Percentiles rank a stretch among this genome's conserved stretches.
phyloP scores from a whole-genome alignment of 2,888 invertebrate species.

The Drosophila koepferae region DNA sequence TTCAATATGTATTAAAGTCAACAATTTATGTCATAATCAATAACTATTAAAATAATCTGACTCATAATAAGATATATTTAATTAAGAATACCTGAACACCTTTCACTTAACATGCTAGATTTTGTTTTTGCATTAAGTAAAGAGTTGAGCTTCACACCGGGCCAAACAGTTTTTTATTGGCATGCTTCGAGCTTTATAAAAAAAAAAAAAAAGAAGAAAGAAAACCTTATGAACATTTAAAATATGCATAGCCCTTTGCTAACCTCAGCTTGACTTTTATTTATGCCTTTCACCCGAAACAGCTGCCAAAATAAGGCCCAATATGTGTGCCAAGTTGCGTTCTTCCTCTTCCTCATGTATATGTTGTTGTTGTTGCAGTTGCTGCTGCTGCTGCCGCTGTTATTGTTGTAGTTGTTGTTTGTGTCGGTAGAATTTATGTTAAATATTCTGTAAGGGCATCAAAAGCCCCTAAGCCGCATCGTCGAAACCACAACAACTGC shows the following conservation, averaged over 20 bases:
- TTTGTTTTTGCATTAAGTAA: constrained; percentile 2
- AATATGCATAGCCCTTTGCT: constrained; percentile 46
- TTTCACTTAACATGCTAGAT: constrained; percentile 20
- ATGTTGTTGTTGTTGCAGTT: constrained; percentile 12
- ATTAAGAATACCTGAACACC: background rate
- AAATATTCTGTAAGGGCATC: constrained; percentile 60
- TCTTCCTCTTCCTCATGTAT: constrained; percentile 23
- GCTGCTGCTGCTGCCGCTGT: too few relatives aligned
- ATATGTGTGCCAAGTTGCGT: constrained; percentile 59
- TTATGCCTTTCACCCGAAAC: constrained; percentile 71
- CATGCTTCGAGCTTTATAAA: constrained; percentile 9
- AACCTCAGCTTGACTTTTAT: constrained; percentile 37
- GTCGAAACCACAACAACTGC: constrained; percentile 32
- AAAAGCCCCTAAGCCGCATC: constrained; percentile 46
- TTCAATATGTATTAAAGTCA: background rate
- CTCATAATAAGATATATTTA: background rate
- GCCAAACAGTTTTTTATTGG: constrained; percentile 7
- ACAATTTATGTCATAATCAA: background rate
- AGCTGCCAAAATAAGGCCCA: constrained; percentile 47
- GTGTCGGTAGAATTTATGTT: constrained; percentile 67
- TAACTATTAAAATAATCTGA: background rate
- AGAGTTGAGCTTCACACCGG: constrained; percentile 1
- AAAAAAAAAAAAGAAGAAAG: background rate
- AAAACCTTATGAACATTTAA: constrained; percentile 31
- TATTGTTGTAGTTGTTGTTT: constrained; percentile 40